A percentile compares a stretch with the other conserved stretches of the same genome.
These are phyloP conservation scores for Chouioia cunea DNA, from an alignment of 2,888 invertebrate species.

Conservation along the genomic window DNA sequence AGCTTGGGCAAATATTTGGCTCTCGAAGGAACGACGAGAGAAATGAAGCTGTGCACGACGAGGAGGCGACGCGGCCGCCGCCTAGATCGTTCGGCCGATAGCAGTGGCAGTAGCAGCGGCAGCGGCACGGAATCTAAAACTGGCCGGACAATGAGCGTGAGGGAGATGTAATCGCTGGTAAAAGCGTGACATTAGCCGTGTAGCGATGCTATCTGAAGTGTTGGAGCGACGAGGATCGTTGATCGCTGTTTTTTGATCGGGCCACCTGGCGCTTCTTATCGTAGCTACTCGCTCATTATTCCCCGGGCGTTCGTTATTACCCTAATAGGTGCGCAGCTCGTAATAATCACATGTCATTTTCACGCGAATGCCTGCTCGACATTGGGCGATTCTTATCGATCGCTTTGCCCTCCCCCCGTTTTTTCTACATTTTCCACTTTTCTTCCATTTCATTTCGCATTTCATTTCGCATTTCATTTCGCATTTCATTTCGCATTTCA, in stretches of 20 bases:
- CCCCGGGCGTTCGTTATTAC: constrained; percentile 57
- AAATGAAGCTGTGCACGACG: too few species aligned
- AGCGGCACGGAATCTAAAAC: too few species aligned
- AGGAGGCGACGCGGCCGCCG: neutral
- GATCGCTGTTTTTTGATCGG: constrained; percentile 1
- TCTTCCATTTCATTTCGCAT: too few species aligned
- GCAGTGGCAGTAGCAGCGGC: neutral
- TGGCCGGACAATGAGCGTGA: neutral
- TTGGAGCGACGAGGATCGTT: constrained; percentile 5
- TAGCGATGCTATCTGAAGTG: constrained; percentile 30
- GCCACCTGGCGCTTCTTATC: constrained; percentile 28
- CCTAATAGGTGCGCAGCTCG: constrained; percentile 62
- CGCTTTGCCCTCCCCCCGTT: too few species aligned
- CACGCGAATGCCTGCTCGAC: neutral
- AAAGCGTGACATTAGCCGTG: constrained; percentile 26
- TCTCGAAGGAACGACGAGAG: too few species aligned
- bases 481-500: too few species aligned
- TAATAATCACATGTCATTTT: constrained; percentile 61
- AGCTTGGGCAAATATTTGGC: too few species aligned
- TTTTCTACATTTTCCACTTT: too few species aligned
- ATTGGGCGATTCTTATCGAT: too few species aligned
- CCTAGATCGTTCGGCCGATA: neutral
- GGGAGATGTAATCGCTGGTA: neutral
- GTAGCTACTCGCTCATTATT: constrained; percentile 58
- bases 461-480: too few species aligned